Evolutionary conservation across 2,888 invertebrate species (phyloP).

Genomic region (Lithophane ornitopus): DNA sequence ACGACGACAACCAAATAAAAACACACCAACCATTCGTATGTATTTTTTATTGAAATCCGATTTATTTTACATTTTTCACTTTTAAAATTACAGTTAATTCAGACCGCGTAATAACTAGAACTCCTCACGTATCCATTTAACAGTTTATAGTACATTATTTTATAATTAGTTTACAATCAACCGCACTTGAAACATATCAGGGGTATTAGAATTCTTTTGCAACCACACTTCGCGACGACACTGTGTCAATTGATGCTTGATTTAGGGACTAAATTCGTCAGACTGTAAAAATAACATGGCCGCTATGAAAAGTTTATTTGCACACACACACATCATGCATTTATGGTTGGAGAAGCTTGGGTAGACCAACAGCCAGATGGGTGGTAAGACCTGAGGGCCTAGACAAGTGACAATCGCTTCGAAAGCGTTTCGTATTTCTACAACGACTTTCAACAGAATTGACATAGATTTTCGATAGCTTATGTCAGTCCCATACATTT

Average conservation of each 20-base stretch:
- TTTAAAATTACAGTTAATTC: constrained; percentile 82
- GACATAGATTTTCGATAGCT: too few relatives aligned
- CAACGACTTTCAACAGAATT: too few relatives aligned
- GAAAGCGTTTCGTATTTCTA: too few relatives aligned
- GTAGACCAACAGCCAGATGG: neutral
- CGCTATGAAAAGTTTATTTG: neutral
- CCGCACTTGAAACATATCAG: constrained; percentile 63
- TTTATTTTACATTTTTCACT: constrained; percentile 84
- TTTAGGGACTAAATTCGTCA: constrained; percentile 17
- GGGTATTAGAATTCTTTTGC: constrained; percentile 39
- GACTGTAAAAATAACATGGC: neutral
- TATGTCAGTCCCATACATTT: too few relatives aligned
- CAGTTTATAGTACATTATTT: constrained; percentile 67
- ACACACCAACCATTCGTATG: constrained; percentile 60
- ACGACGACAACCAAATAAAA: constrained; percentile 11
- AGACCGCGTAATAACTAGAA: constrained; percentile 76
- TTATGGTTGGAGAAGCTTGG: neutral
- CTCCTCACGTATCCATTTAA: constrained; percentile 66
- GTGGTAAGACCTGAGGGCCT: too few relatives aligned
- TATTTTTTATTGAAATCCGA: constrained; percentile 89
- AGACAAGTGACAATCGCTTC: too few relatives aligned
- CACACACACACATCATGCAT: neutral
- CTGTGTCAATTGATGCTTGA: constrained; percentile 50
- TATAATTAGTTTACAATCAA: constrained; percentile 68
- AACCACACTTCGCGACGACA: constrained; percentile 47